A percentile compares a stretch with the other conserved stretches of the same genome.
Evolutionary conservation across 2,797 vertebrate genomes (phyloP).

Genomic region (Gambusia yucatana): DNA sequence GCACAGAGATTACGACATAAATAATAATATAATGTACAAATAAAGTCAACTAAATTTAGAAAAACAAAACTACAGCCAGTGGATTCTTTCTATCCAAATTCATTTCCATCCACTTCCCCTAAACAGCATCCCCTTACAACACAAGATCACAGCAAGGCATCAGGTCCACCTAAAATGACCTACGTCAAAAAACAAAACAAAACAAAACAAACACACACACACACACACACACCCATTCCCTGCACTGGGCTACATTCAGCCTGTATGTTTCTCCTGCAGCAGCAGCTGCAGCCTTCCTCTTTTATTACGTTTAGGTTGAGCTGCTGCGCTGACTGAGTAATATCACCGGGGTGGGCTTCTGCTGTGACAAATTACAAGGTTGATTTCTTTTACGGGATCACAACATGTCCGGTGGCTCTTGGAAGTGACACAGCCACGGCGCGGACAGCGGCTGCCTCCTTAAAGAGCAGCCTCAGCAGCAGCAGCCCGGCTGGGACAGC

Average conservation of each 20-base stretch:
- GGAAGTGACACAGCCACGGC: conserved; percentile 67
- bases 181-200: neutral
- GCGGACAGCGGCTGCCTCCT: conserved; percentile 54
- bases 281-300: conserved; percentile 36
- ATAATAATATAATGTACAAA: neutral
- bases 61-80: neutral
- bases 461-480: conserved; percentile 76
- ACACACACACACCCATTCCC: too few relatives aligned
- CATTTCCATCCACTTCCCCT: neutral
- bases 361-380: conserved; percentile 67
- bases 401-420: conserved; percentile 69
- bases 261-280: conserved; percentile 23
- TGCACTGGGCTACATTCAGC: conserved; percentile 12
- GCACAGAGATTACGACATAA: neutral
- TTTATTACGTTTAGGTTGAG: conserved; percentile 34
- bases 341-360: conserved; percentile 53
- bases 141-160: neutral
- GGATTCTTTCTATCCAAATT: neutral
- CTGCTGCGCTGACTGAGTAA: conserved; percentile 60
- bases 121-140: neutral
- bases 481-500: conserved; percentile 67
- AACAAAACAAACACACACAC: too few relatives aligned
- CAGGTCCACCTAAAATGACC: neutral
- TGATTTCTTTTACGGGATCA: conserved; percentile 68
- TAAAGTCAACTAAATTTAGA: neutral